These are phyloP conservation scores for Helicoverpa armigera DNA, from an alignment of 1,140 invertebrate genomes.

Conservation along the genomic window DNA sequence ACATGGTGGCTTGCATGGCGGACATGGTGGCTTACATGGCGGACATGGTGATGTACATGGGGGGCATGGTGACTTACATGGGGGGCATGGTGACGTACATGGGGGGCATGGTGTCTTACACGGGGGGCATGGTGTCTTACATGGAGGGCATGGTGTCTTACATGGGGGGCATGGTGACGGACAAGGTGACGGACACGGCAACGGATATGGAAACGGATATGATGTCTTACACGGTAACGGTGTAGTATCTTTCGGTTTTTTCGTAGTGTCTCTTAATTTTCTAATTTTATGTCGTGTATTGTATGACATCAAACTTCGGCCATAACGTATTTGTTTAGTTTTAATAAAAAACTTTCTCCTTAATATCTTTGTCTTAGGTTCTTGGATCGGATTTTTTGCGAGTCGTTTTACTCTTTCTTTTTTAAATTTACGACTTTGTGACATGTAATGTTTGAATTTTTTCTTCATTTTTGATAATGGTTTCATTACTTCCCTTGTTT, in stretches of 20 bases:
- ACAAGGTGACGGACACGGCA: too few species aligned
- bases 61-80: too few species aligned
- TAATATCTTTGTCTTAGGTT: constrained; percentile 22
- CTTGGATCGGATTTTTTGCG: constrained; percentile 25
- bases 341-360: constrained; percentile 46
- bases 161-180: too few species aligned
- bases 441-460: constrained; percentile 56
- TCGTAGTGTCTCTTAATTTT: constrained; percentile 49
- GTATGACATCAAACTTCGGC: constrained; percentile 55
- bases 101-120: too few species aligned
- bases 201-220: too few species aligned
- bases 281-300: constrained; percentile 9
- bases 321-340: constrained; percentile 42
- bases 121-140: too few species aligned
- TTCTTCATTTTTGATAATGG: constrained; percentile 57
- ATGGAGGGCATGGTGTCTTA: too few species aligned
- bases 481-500: constrained; percentile 60
- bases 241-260: constrained; percentile 52
- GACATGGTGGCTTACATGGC: too few species aligned
- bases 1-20: too few species aligned
- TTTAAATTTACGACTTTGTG: constrained; percentile 52
- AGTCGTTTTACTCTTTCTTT: constrained; percentile 45
- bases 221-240: too few species aligned
- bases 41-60: too few species aligned
- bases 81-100: too few species aligned